These are phyloP conservation scores for Tetragonula carbonaria DNA, from an alignment of 2,888 invertebrate species.

Conservation along the genomic window DNA sequence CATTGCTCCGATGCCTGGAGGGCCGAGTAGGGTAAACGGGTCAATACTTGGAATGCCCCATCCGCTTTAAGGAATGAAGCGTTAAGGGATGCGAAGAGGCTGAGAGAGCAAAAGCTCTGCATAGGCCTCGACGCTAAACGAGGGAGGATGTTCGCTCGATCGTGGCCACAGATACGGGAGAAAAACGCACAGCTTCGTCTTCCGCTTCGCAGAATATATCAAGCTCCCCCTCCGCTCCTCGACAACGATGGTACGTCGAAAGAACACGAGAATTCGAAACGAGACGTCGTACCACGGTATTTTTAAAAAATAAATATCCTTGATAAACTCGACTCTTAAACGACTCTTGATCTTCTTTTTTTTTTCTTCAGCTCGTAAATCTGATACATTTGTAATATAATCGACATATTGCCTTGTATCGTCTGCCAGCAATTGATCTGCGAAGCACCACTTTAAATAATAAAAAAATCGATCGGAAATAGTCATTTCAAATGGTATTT, in stretches of 20 bases:
- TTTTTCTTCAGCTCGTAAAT: too few relatives aligned
- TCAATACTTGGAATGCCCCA: slow-evolving; percentile 81
- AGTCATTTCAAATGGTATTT: too few relatives aligned
- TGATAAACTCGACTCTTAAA: too few relatives aligned
- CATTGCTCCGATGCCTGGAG: slow-evolving; percentile 23
- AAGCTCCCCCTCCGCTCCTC: slow-evolving; percentile 37
- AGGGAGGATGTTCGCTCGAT: slow-evolving; percentile 70
- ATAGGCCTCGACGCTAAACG: slow-evolving; percentile 59
- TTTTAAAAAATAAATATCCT: not conserved
- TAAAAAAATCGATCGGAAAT: too few relatives aligned
- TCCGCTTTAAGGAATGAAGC: slow-evolving; percentile 79
- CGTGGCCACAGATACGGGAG: slow-evolving; percentile 58
- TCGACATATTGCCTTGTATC: too few relatives aligned
- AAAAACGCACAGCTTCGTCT: slow-evolving; percentile 46
- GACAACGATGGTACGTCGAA: not conserved
- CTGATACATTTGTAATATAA: too few relatives aligned
- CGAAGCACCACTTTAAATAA: too few relatives aligned
- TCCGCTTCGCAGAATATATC: slow-evolving; percentile 39
- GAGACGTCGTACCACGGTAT: not conserved
- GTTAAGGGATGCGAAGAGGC: slow-evolving; percentile 73
- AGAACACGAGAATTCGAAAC: not conserved
- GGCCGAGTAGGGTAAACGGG: slow-evolving; percentile 76
- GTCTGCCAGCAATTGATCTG: too few relatives aligned
- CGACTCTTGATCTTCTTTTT: too few relatives aligned
- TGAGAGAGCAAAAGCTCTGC: slow-evolving; percentile 58